phyloP scores from a whole-genome alignment of 2,113 vertebrate species.

The Albula goreensis region DNA sequence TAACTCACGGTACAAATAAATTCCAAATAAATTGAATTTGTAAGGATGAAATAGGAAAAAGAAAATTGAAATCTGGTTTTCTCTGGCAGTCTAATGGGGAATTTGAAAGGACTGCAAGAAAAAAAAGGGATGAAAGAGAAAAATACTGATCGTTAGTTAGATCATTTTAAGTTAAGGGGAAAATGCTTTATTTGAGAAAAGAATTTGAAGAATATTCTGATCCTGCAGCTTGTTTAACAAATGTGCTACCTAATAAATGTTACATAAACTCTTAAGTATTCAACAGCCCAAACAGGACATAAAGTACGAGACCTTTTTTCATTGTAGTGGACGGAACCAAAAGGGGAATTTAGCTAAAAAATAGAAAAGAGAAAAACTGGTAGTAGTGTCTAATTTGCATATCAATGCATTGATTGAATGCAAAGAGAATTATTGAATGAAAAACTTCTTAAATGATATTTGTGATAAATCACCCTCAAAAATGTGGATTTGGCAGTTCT shows the following conservation, averaged over 20 bases:
- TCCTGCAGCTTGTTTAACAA: conserved; percentile 35
- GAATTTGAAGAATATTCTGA: conserved; percentile 19
- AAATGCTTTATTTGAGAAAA: neutral
- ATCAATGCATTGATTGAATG: neutral
- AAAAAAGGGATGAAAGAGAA: conserved; percentile 27
- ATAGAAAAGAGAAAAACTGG: neutral
- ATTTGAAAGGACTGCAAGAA: conserved; percentile 50
- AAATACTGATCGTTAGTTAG: conserved; percentile 23
- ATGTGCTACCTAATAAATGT: conserved; percentile 36
- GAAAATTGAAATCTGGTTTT: conserved; percentile 33
- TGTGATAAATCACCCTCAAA: neutral
- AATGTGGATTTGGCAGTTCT: neutral
- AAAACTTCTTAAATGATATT: neutral
- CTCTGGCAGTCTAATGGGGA: conserved; percentile 36
- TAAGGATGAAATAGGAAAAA: conserved; percentile 23
- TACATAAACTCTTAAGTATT: conserved; percentile 16
- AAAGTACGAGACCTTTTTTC: conserved; percentile 1
- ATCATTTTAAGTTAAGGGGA: conserved; percentile 9
- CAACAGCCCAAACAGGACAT: conserved; percentile 34
- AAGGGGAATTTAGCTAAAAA: neutral
- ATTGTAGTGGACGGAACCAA: neutral
- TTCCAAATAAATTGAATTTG: conserved; percentile 39
- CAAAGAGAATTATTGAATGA: neutral
- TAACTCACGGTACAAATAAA: conserved; percentile 40
- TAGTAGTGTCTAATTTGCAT: neutral